These are phyloP conservation scores for Patella caerulea DNA, from an alignment of 2,888 invertebrate species.

Conservation along the genomic window DNA sequence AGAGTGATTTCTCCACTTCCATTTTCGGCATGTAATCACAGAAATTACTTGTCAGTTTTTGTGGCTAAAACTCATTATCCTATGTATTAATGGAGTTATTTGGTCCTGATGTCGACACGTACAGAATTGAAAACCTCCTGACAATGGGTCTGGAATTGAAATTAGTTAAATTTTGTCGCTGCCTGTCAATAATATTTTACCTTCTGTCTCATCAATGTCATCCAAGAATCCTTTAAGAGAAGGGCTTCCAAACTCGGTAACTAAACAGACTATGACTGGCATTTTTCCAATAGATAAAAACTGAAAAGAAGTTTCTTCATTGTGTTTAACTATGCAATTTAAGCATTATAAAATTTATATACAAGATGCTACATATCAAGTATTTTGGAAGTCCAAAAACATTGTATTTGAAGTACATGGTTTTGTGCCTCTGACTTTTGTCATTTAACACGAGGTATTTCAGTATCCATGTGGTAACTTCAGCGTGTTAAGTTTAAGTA, in stretches of 20 bases:
- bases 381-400: too few species aligned
- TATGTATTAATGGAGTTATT: background rate
- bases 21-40: constrained; percentile 2
- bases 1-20: background rate
- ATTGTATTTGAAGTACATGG: too few species aligned
- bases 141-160: constrained; percentile 13
- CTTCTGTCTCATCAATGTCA: constrained; percentile 11
- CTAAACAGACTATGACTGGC: background rate
- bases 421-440: too few species aligned
- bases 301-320: too few species aligned
- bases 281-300: background rate
- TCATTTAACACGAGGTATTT: too few species aligned
- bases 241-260: background rate
- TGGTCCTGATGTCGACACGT: constrained; percentile 3
- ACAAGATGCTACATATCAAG: too few species aligned
- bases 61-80: constrained; percentile 10
- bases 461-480: too few species aligned
- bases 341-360: too few species aligned
- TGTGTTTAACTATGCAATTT: too few species aligned
- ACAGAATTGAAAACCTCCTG: constrained; percentile 5
- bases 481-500: too few species aligned
- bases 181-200: constrained; percentile 10
- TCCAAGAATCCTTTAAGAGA: background rate
- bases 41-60: constrained; percentile 13
- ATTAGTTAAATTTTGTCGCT: constrained; percentile 10